Evolutionary conservation across 2,797 vertebrate species (phyloP).

Genomic region (Schizopygopsis malacanthus): DNA sequence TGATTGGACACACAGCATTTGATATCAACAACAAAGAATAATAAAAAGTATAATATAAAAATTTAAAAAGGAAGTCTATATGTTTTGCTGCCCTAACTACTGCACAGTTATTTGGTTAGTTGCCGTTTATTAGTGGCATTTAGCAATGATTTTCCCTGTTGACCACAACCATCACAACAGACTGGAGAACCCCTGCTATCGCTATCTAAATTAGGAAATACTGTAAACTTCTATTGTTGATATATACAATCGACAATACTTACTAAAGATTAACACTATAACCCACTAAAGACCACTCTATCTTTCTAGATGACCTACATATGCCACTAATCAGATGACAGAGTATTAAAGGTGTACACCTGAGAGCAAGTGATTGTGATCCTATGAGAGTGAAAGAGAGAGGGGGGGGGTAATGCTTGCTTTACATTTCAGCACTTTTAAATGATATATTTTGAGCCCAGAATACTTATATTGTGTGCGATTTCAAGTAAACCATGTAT

Average conservation of each 20-base stretch:
- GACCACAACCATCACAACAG: background rate
- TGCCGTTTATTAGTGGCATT: background rate
- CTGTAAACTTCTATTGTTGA: background rate
- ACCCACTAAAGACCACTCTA: conserved; percentile 4
- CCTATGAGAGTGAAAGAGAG: background rate
- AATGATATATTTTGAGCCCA: background rate
- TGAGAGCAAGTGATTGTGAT: background rate
- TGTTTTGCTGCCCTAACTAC: background rate
- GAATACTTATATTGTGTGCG: background rate
- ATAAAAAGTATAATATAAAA: background rate
- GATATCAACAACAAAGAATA: background rate
- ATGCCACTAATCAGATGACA: conserved; percentile 25
- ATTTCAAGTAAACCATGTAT: background rate
- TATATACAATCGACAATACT: background rate
- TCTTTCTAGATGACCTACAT: conserved; percentile 10
- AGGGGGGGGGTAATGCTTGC: background rate
- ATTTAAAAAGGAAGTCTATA: background rate
- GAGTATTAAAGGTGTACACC: conserved; percentile 15
- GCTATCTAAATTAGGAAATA: background rate
- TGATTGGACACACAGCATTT: background rate
- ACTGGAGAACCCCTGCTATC: background rate
- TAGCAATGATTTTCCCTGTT: background rate
- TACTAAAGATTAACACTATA: background rate
- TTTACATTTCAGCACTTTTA: background rate
- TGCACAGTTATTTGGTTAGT: background rate